phyloP scores from a whole-genome alignment of 23 tunicate genomes.

The Trididemnum clinides region DNA sequence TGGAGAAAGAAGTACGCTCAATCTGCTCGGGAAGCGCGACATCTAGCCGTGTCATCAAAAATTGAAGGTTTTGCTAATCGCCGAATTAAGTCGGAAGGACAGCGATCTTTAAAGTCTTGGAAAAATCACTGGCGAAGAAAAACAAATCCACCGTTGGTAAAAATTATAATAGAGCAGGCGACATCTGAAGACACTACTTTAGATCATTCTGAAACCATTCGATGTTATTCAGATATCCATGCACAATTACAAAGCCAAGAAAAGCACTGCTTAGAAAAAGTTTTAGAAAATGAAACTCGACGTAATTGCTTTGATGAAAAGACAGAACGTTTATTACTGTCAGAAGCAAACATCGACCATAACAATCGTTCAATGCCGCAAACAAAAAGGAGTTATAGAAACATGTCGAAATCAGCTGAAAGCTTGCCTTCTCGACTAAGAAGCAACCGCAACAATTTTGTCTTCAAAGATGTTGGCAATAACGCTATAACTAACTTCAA shows the following conservation, averaged over 20 bases:
- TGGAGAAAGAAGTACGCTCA: background rate
- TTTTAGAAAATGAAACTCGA: background rate
- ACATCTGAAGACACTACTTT: slow-evolving; percentile 44
- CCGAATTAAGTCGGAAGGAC: slow-evolving; percentile 7
- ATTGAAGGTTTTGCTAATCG: slow-evolving; percentile 1
- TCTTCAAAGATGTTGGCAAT: slow-evolving; percentile 17
- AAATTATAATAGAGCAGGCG: slow-evolving; percentile 77
- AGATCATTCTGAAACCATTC: background rate
- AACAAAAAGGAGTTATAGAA: background rate
- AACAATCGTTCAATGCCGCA: background rate
- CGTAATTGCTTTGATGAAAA: background rate
- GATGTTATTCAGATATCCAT: background rate
- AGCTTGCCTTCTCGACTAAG: background rate
- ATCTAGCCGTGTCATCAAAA: background rate
- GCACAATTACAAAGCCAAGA: background rate
- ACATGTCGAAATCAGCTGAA: slow-evolving; percentile 16
- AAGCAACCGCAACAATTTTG: background rate
- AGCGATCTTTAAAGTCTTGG: background rate
- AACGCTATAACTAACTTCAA: background rate
- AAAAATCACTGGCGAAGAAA: slow-evolving; percentile 7
- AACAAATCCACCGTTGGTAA: slow-evolving; percentile 2
- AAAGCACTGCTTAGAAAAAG: background rate
- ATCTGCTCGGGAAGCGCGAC: background rate
- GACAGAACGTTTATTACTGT: background rate
- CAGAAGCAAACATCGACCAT: background rate